These are phyloP conservation scores for Babyrousa celebensis DNA, from an alignment of 2,797 vertebrate species.

Conservation along the genomic window DNA sequence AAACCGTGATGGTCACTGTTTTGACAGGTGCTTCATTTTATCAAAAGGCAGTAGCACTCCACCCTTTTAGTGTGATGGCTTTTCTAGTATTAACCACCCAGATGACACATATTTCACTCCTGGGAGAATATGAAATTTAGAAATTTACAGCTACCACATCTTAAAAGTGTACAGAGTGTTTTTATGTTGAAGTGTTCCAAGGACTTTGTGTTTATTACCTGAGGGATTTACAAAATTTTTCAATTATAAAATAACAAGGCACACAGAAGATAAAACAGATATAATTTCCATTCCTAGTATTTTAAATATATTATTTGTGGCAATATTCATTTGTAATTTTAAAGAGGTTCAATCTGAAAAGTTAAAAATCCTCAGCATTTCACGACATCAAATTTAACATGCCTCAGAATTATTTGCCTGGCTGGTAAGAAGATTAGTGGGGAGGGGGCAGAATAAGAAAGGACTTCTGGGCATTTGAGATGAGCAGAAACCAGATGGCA, in stretches of 20 bases:
- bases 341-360: neutral
- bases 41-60: neutral
- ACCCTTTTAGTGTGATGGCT: neutral
- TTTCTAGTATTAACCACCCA: slow-evolving; percentile 42
- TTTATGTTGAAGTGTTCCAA: neutral
- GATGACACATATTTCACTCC: neutral
- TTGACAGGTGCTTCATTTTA: slow-evolving; percentile 30
- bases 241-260: neutral
- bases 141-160: neutral
- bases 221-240: slow-evolving; percentile 8
- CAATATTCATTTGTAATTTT: neutral
- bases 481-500: neutral
- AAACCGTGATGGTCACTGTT: neutral
- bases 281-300: neutral
- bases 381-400: neutral
- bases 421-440: neutral
- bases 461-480: neutral
- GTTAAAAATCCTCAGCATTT: slow-evolving; percentile 26
- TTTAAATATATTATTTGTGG: neutral
- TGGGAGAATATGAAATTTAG: slow-evolving; percentile 6
- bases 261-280: neutral
- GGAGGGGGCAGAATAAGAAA: neutral
- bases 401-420: neutral
- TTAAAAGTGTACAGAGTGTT: neutral
- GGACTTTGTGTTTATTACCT: neutral